phyloP scores from a whole-genome alignment of 2,113 vertebrate genomes.

The Castor canadensis region DNA sequence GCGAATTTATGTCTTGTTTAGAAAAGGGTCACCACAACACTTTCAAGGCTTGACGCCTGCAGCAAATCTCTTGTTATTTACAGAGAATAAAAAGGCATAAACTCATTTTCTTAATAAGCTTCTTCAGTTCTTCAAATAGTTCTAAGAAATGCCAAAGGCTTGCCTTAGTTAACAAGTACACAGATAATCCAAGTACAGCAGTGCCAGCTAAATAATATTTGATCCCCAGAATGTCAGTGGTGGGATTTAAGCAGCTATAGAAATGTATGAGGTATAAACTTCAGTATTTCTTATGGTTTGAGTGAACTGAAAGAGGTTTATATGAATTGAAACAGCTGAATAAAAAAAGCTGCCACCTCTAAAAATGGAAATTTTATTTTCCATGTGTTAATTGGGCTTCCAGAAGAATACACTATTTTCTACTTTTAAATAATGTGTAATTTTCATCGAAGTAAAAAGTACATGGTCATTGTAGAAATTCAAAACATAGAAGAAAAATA shows the following conservation, averaged over 20 bases:
- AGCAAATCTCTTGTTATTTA: conserved; percentile 80
- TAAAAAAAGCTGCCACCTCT: neutral
- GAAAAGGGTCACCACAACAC: conserved; percentile 70
- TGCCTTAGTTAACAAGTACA: conserved; percentile 75
- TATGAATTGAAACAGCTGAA: conserved; percentile 28
- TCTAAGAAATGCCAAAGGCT: conserved; percentile 77
- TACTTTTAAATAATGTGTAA: conserved; percentile 7
- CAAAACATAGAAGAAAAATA: neutral
- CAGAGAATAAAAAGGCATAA: conserved; percentile 77
- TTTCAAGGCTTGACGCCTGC: conserved; percentile 68
- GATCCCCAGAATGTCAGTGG: conserved; percentile 16
- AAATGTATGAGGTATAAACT: conserved; percentile 29
- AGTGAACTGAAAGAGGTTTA: conserved; percentile 30
- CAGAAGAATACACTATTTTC: neutral
- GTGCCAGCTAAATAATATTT: conserved; percentile 58
- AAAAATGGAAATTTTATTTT: conserved; percentile 19
- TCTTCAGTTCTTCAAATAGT: conserved; percentile 77
- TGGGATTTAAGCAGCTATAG: conserved; percentile 34
- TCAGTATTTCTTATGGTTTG: conserved; percentile 47
- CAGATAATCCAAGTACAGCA: conserved; percentile 68
- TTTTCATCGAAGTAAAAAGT: conserved; percentile 56
- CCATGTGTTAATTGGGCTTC: conserved; percentile 27
- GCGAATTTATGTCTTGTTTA: conserved; percentile 72
- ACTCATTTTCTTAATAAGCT: conserved; percentile 79
- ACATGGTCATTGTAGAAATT: neutral